Evolutionary conservation across 2,113 vertebrate genomes (phyloP).

Genomic region (Hypocryptadius cinnamomeus): DNA sequence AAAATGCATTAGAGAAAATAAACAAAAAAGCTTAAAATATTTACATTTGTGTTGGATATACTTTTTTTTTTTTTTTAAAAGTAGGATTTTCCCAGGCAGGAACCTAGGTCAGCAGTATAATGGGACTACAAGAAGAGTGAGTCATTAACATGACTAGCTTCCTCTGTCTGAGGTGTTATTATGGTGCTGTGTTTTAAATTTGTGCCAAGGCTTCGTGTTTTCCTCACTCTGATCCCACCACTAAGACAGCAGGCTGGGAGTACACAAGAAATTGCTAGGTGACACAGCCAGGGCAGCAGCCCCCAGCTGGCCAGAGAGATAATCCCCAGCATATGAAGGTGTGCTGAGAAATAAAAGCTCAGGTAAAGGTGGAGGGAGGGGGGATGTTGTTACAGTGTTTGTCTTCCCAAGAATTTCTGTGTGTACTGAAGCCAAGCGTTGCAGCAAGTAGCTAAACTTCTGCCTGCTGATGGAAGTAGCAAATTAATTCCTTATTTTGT

Average conservation of each 20-base stretch:
- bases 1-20: not conserved
- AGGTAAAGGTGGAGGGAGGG: not conserved
- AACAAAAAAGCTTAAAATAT: not conserved
- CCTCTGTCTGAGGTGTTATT: not conserved
- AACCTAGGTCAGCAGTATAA: not conserved
- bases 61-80: rapidly evolving
- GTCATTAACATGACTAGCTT: not conserved
- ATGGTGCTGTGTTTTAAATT: not conserved
- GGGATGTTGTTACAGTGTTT: rapidly evolving
- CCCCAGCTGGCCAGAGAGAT: not conserved
- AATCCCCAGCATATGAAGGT: not conserved
- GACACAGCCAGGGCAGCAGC: not conserved
- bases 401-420: not conserved
- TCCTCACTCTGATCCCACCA: not conserved
- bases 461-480: not conserved
- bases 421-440: rapidly evolving
- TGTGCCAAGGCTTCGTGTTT: not conserved
- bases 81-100: not conserved
- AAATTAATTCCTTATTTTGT: not conserved
- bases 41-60: not conserved
- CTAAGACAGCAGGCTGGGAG: not conserved
- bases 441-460: not conserved
- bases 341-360: not conserved
- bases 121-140: not conserved
- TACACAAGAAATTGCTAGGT: not conserved